Conservation (phyloP, 2,113 vertebrate genomes). For the Pheucticus melanocephalus region DNA sequence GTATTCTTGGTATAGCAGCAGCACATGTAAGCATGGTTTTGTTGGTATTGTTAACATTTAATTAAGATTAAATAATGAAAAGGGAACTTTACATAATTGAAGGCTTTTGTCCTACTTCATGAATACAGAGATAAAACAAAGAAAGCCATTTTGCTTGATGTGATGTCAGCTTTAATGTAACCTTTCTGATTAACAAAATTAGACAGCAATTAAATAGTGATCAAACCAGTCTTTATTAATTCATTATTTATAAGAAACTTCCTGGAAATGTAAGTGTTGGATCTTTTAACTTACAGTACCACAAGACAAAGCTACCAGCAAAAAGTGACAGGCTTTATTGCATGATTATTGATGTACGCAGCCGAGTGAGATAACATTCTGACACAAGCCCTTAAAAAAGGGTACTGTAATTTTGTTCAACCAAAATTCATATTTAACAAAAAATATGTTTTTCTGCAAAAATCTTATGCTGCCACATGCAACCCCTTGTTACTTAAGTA, state of each 20-base stretch:
- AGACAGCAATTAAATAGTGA: neutral
- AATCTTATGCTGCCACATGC: neutral
- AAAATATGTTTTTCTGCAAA: neutral
- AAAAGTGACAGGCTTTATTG: neutral
- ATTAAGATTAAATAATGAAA: neutral
- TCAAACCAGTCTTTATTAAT: constrained; percentile 19
- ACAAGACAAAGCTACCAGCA: neutral
- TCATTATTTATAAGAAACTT: neutral
- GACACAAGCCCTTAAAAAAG: constrained; percentile 41
- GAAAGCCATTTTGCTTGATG: neutral
- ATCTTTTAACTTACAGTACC: neutral
- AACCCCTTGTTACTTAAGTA: constrained; percentile 61
- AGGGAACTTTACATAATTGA: neutral
- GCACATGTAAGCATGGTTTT: neutral
- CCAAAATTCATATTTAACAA: constrained; percentile 46
- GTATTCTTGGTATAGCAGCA: neutral
- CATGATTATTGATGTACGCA: neutral
- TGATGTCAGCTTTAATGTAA: neutral
- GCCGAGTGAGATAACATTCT: neutral
- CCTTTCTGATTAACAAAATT: neutral
- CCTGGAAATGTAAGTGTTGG: neutral
- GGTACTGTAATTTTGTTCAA: constrained; percentile 60
- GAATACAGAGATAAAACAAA: neutral
- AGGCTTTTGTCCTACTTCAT: neutral
- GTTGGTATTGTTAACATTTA: neutral